These are phyloP conservation scores for Trochalopteron elliotii DNA, from an alignment of 2,113 vertebrate species.

Conservation along the genomic window DNA sequence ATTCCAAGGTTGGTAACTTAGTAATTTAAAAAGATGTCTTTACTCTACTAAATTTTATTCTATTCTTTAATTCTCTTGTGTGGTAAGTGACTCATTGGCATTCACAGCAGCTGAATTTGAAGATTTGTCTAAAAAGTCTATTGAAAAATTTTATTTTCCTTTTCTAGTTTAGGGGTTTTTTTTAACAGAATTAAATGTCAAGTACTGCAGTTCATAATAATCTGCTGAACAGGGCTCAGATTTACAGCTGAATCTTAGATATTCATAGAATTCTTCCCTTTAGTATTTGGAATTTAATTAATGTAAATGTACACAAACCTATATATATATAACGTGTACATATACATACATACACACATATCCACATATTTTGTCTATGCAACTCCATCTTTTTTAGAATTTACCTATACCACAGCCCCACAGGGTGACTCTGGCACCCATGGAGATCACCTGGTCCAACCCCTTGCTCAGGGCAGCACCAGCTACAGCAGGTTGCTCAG, in stretches of 20 bases:
- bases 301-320: background rate
- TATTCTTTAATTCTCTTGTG: background rate
- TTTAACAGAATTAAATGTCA: background rate
- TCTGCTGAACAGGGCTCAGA: background rate
- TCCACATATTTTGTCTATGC: background rate
- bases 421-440: background rate
- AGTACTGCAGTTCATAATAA: background rate
- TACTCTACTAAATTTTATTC: background rate
- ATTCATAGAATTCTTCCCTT: background rate
- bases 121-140: background rate
- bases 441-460: background rate
- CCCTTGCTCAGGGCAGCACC: background rate
- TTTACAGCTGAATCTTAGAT: background rate
- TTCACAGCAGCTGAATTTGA: background rate
- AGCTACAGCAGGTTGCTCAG: background rate
- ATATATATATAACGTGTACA: background rate
- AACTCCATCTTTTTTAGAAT: background rate
- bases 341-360: fast-evolving
- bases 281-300: background rate
- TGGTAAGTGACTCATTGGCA: background rate
- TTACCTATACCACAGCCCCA: background rate
- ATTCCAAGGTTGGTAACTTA: background rate
- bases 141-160: background rate
- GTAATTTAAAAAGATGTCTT: background rate
- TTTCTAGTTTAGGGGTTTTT: fast-evolving